Evolutionary conservation across 2,888 invertebrate genomes (phyloP).

Genomic region (Ennomos erosarius): DNA sequence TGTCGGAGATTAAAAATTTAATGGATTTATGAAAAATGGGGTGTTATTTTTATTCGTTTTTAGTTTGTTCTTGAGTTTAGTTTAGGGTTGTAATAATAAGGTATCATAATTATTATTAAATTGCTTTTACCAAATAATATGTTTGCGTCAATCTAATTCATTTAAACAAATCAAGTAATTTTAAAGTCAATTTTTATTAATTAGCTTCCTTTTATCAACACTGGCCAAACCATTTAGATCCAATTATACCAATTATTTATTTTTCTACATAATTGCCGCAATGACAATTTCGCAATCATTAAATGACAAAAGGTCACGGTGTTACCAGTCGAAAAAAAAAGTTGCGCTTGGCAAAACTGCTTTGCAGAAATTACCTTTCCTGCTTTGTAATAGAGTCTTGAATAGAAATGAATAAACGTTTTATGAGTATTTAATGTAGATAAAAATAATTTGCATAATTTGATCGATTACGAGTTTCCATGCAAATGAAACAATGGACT

Average conservation of each 20-base stretch:
- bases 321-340: conserved; percentile 27
- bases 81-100: no score
- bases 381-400: not conserved
- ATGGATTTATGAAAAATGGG: conserved; percentile 39
- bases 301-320: conserved; percentile 25
- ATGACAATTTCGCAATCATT: conserved; percentile 19
- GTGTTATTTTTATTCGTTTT: conserved; percentile 21
- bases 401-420: not conserved
- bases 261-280: conserved; percentile 32
- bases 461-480: conserved; percentile 57
- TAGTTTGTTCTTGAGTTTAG: not conserved
- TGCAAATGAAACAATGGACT: conserved; percentile 75
- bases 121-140: no score
- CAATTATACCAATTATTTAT: conserved; percentile 32
- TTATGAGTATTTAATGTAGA: conserved; percentile 17
- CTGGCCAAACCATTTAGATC: conserved; percentile 21
- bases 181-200: conserved; percentile 11
- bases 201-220: conserved; percentile 19
- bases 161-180: not conserved
- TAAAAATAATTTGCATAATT: conserved; percentile 57
- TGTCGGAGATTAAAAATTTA: conserved; percentile 35
- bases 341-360: not conserved
- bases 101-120: no score
- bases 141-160: no score
- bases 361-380: conserved; percentile 10